These are phyloP conservation scores for Drosophila meridionalis DNA, from an alignment of 2,888 invertebrate genomes.

Conservation along the genomic window DNA sequence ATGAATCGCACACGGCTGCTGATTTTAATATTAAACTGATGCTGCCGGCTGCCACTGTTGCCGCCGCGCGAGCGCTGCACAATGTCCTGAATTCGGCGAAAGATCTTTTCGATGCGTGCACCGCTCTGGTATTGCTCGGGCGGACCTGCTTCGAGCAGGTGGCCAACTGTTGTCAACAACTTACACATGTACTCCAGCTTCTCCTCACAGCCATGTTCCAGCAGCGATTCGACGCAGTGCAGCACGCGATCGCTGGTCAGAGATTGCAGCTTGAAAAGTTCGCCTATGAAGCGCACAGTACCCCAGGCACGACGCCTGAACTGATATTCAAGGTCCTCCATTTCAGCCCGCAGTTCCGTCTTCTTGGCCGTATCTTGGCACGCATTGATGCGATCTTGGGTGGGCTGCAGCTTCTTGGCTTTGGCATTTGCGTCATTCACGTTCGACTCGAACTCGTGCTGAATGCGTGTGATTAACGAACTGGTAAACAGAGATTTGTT, in stretches of 20 bases:
- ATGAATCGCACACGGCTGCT: conserved; percentile 84
- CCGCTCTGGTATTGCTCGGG: conserved; percentile 59
- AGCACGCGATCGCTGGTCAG: conserved; percentile 78
- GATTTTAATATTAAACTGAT: conserved; percentile 68
- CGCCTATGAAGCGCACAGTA: conserved; percentile 83
- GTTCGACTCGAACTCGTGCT: conserved; percentile 82
- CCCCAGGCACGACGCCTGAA: conserved; percentile 84
- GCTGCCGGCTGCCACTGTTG: conserved; percentile 34
- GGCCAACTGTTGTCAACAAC: conserved; percentile 81
- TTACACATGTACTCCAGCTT: conserved; percentile 84
- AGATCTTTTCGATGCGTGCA: conserved; percentile 78
- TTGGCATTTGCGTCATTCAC: conserved; percentile 84
- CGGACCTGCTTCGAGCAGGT: conserved; percentile 70
- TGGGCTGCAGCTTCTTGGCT: conserved; percentile 77
- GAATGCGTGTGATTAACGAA: conserved; percentile 78
- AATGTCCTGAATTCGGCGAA: conserved; percentile 74
- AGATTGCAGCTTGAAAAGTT: conserved; percentile 81
- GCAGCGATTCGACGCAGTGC: conserved; percentile 76
- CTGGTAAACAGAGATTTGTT: conserved; percentile 75
- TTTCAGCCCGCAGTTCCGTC: conserved; percentile 79
- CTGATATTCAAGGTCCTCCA: conserved; percentile 83
- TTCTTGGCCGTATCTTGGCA: conserved; percentile 74
- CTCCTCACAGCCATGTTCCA: conserved; percentile 82
- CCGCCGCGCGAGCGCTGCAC: conserved; percentile 66
- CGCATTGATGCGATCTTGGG: conserved; percentile 72